Percentiles rank a stretch among this genome's conserved stretches.
These are phyloP conservation scores for Zosterops hypoxanthus DNA, from an alignment of 2,113 vertebrate genomes.

Conservation along the genomic window DNA sequence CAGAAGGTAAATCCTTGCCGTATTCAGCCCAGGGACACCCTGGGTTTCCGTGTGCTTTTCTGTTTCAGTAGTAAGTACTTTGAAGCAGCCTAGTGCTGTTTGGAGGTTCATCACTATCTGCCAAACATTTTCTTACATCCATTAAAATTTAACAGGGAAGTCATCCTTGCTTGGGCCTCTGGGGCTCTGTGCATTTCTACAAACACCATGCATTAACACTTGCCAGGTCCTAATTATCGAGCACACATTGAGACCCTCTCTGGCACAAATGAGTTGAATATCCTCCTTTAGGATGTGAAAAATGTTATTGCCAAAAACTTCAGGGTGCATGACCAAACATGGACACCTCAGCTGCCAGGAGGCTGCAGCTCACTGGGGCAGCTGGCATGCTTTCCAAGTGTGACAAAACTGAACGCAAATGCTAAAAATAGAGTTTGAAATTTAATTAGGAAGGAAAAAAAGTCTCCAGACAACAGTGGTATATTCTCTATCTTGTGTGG, in stretches of 20 bases:
- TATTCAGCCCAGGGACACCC: neutral
- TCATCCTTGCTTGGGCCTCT: neutral
- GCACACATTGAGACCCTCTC: neutral
- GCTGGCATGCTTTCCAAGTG: neutral
- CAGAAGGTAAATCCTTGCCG: neutral
- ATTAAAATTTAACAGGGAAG: neutral
- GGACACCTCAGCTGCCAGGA: constrained; percentile 5
- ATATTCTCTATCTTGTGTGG: neutral
- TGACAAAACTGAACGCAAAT: neutral
- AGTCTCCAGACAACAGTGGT: neutral
- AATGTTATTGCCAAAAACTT: constrained; percentile 15
- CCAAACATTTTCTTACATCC: accelerated
- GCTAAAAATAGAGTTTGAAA: constrained; percentile 11
- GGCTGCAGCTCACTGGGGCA: neutral
- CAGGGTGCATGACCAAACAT: constrained; percentile 55
- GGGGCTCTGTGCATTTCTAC: neutral
- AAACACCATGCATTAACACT: neutral
- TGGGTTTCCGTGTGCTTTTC: neutral
- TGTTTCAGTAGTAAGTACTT: neutral
- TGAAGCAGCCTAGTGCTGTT: neutral
- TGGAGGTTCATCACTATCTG: neutral
- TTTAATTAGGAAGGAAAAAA: neutral
- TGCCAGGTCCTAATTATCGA: neutral
- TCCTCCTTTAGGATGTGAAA: neutral
- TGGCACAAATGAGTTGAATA: neutral